These are phyloP conservation scores for Pagetopsis macropterus DNA, from an alignment of 2,797 vertebrate genomes.

Conservation along the genomic window DNA sequence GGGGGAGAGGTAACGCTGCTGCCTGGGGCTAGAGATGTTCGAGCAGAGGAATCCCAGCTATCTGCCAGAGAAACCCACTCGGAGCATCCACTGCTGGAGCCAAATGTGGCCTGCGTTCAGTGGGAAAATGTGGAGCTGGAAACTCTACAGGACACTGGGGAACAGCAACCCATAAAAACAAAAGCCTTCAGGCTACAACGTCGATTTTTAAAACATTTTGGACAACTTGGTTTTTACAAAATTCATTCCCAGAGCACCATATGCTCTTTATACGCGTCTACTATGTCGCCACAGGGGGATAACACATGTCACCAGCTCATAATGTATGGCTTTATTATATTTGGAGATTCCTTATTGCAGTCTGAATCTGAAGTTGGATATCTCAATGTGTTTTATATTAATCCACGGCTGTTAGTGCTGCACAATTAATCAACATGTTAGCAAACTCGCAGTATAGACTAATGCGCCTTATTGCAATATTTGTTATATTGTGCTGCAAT, in stretches of 20 bases:
- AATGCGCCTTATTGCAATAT: too few relatives aligned
- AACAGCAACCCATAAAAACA: conserved; percentile 45
- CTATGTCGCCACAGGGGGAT: conserved; percentile 27
- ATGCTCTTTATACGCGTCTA: conserved; percentile 37
- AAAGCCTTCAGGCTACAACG: conserved; percentile 41
- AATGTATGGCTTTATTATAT: conserved; percentile 13
- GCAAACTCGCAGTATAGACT: too few relatives aligned
- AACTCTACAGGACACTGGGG: conserved; percentile 66
- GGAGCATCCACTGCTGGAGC: conserved; percentile 48
- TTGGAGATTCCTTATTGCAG: conserved; percentile 1
- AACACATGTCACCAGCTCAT: conserved; percentile 35
- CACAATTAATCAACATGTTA: too few relatives aligned
- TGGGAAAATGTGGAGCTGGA: conserved; percentile 71
- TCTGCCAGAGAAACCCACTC: conserved; percentile 71
- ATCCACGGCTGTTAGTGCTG: neutral
- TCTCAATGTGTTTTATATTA: neutral
- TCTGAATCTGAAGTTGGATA: neutral
- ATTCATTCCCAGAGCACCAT: conserved; percentile 41
- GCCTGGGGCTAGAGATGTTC: conserved; percentile 76
- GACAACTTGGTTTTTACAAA: conserved; percentile 39
- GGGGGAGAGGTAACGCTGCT: conserved; percentile 48
- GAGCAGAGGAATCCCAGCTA: conserved; percentile 74
- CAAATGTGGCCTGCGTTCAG: conserved; percentile 69
- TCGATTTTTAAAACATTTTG: conserved; percentile 35
- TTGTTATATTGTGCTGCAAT: too few relatives aligned